Base-by-base conservation (phyloP, 2,888 invertebrate genomes). In the Allygus modestus region DNA sequence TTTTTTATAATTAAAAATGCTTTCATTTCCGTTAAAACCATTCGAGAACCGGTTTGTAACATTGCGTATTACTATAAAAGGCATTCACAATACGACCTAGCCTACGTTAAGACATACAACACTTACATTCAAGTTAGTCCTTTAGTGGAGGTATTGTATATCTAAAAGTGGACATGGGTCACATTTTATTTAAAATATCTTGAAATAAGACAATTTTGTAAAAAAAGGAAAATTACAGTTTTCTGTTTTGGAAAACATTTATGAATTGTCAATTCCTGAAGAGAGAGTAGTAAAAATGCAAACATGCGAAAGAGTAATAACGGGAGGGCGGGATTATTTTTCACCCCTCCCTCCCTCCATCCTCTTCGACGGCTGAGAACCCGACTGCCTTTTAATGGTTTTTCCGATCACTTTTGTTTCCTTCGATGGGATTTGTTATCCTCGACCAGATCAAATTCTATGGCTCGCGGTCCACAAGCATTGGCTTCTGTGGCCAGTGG, bases 311-410 rank as follows among this genome's bases (percentile, higher is more conserved):
- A 54, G 58, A 51, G 83, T 71, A 83, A 61, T 71, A 65, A 83
- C 37, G n/a, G 54, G 54, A 33, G 28, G 28, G 26, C 7, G 23
- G 79, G 58, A 81, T 61, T 58, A 61, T 61, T 61, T 81, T 58
- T 81, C 31, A 31, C 33, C 58, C 83, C 28, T 71, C 84, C 54
- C 84, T 75, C n/a, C n/a, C n/a, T n/a, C n/a, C n/a, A 81, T 79
- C 69, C 75, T 28, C 81, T 77, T 77, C 82, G 46, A 69, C 79
- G 7, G 54, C 54, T 46, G 46, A 46, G 46, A 54, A 9, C 65
- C 15, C 28, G 28, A 65, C 65, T 65, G 65, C 65, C 65, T 65
- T 26, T 65, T 65, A 65, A 65, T 65, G 65, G 65, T 28, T 28
- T 65, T 65, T 31, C 65, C 28, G 26, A 65, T 65, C 65, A 28